Percentiles rank a stretch among this genome's conserved stretches.
Evolutionary conservation across 1,140 invertebrate genomes (phyloP).

Genomic region (Bombus fervidus): DNA sequence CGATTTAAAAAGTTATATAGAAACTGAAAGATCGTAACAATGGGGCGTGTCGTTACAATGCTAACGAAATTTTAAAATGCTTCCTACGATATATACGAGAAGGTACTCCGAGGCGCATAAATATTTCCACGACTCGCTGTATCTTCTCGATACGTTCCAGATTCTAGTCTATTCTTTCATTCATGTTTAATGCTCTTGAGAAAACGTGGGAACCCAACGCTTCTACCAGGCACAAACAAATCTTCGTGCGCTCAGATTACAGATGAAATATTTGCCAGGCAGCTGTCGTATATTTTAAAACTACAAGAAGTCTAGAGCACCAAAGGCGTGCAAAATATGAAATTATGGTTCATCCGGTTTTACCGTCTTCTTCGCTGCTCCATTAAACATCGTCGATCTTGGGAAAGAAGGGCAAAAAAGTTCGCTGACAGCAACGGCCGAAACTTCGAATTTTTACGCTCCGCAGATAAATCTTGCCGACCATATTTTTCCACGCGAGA

Average conservation of each 20-base stretch:
- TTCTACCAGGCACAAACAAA: slow-evolving; percentile 18
- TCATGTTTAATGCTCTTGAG: background rate
- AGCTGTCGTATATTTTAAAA: slow-evolving; percentile 21
- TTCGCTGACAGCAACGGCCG: background rate
- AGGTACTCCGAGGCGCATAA: too few species aligned
- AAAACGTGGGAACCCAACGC: background rate
- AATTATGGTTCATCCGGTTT: background rate
- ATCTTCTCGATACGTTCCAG: too few species aligned
- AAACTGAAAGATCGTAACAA: too few species aligned
- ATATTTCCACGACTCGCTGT: too few species aligned
- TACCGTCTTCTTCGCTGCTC: background rate
- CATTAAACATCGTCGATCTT: background rate
- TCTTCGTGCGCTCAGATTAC: slow-evolving; percentile 17
- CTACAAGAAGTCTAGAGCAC: background rate
- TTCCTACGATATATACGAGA: too few species aligned
- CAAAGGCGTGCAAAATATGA: background rate
- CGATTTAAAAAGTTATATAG: too few species aligned
- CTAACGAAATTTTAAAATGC: too few species aligned
- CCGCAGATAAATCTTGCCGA: background rate
- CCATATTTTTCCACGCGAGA: background rate
- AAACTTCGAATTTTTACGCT: background rate
- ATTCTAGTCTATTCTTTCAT: too few species aligned
- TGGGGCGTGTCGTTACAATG: too few species aligned
- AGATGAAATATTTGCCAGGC: slow-evolving; percentile 23
- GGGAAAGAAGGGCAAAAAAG: background rate